Evolutionary conservation across 2,888 invertebrate species (phyloP).

Genomic region (Criorhina ranunculi): DNA sequence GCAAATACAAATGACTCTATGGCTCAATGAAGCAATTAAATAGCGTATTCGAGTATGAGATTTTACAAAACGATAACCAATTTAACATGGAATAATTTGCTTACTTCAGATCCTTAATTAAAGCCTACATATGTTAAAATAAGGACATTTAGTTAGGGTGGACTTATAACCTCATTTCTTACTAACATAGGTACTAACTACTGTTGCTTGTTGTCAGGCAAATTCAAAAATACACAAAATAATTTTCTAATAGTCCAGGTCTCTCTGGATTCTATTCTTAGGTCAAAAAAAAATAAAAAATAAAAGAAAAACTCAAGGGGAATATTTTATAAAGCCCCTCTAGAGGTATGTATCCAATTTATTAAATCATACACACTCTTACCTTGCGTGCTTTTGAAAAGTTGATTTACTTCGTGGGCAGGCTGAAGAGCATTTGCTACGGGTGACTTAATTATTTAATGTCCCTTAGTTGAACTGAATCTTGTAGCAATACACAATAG

Average conservation of each 20-base stretch:
- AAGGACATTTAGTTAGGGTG: no score
- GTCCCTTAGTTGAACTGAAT: slow-evolving; percentile 10
- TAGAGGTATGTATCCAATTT: slow-evolving; percentile 25
- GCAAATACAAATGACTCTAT: no score
- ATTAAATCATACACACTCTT: slow-evolving; percentile 49
- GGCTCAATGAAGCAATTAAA: no score
- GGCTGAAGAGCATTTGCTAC: slow-evolving; percentile 8
- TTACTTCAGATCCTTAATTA: no score
- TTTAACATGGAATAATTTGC: no score
- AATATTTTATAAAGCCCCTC: slow-evolving; percentile 13
- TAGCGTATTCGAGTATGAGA: no score
- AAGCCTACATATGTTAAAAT: no score
- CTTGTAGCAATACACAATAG: slow-evolving; percentile 6
- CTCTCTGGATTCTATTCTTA: slow-evolving; percentile 26
- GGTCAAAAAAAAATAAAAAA: not conserved
- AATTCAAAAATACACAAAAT: no score
- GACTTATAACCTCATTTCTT: no score
- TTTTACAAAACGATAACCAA: no score
- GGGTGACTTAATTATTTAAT: not conserved
- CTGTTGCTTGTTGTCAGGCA: no score
- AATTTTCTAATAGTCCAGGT: not conserved
- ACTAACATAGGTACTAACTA: no score
- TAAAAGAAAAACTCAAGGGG: not conserved
- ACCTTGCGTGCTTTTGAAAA: slow-evolving; percentile 44
- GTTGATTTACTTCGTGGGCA: slow-evolving; percentile 29